Evolutionary conservation across 2,113 vertebrate genomes (phyloP), one percentile per base, ranked within the genome.

Genomic region (Tachysurus vachellii): DNA sequence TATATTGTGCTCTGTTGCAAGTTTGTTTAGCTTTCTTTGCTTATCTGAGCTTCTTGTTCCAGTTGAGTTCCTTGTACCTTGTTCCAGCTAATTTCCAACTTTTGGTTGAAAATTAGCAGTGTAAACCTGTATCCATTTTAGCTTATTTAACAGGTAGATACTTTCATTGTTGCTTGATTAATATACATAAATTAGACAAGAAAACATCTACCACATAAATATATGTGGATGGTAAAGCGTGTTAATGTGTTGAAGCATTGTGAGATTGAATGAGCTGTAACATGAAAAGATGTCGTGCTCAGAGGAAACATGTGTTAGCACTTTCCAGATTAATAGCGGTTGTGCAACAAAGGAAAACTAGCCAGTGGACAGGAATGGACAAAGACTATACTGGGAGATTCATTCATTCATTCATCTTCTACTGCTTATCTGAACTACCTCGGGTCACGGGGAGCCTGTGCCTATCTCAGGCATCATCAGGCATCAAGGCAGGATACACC

Each of bases 221-320:
- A 77, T 12, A n/a, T 54, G 47, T 31, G 8, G 56, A 31, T 11
- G 53, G 16, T 31, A 10, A 80, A 80, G n/a, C 19, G 23, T 53
- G 44, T 53, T 26, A 50, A 26, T 76, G 23, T 53, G 16, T 31
- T 0, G 16, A 57, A 26, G 14, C 13, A 56, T 54, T 79, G 50
- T 19, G n/a, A 56, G 50, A 56, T 56, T 54, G n/a, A 56, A 17
- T 80, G 17, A 36, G 28, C 28, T 23, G 54, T 57, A 57, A 53
- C 77, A 80, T 57, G n/a, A 79, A 79, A 56, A 54, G n/a, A 80
- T 80, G 0, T 9, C 21, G 28, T 19, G 17, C 54, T 80, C n/a
- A 17, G 14, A 80, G 28, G 79, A 80, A 80, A 80, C 76, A 57
- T 36, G 44, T 77, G 79, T 42, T 80, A 59, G 79, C 31, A 59